Percentiles rank a stretch among this genome's conserved stretches.
Evolutionary conservation across 2,113 vertebrate genomes (phyloP).

Genomic region (Aramus guarauna): DNA sequence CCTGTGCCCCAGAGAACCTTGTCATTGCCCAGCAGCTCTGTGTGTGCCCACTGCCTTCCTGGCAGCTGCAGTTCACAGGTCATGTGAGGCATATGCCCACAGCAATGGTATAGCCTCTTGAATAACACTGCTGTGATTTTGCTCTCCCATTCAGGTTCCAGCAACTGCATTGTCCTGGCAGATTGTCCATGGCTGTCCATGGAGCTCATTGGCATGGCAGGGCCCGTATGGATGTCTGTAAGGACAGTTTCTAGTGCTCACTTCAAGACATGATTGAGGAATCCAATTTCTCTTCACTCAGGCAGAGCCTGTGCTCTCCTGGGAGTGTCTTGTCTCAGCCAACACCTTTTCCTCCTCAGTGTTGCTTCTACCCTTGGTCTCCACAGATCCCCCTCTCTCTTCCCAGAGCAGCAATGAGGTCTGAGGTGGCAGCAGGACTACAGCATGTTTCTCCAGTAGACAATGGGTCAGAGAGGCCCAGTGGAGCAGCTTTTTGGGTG

Average conservation of each 20-base stretch:
- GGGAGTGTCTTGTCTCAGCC: not conserved
- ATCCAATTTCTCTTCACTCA: not conserved
- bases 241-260: not conserved
- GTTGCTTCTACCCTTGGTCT: not conserved
- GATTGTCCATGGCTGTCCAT: not conserved
- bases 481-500: not conserved
- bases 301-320: not conserved
- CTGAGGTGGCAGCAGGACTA: not conserved
- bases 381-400: not conserved
- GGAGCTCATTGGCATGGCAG: not conserved
- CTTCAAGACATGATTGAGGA: not conserved
- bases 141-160: not conserved
- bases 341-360: not conserved
- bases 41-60: not conserved
- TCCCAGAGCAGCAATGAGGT: not conserved
- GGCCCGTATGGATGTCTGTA: not conserved
- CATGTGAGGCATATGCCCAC: not conserved
- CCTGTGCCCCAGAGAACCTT: not conserved
- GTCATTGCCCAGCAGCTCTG: not conserved
- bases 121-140: not conserved
- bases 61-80: not conserved
- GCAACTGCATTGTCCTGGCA: not conserved
- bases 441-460: not conserved
- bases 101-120: not conserved
- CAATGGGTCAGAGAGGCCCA: fast-evolving